A percentile compares a stretch with the other conserved stretches of the same genome.
These are phyloP conservation scores for Jacana jacana DNA, from an alignment of 2,113 vertebrate species.

Conservation along the genomic window DNA sequence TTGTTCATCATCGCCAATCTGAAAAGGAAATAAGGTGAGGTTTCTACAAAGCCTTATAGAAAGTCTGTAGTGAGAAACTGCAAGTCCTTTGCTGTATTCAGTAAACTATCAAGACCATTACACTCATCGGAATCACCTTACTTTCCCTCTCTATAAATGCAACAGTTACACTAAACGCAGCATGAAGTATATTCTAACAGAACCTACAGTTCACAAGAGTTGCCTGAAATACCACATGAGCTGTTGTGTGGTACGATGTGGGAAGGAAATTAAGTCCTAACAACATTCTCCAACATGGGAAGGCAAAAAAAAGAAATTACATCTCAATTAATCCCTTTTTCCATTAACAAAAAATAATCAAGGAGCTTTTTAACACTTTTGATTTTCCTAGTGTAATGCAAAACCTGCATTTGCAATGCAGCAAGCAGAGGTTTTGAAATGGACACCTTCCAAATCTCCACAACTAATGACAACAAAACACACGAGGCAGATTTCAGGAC, in stretches of 20 bases:
- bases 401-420: not conserved
- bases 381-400: not conserved
- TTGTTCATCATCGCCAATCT: constrained; percentile 95
- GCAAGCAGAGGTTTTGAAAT: not conserved
- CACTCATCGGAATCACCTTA: not conserved
- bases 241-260: not conserved
- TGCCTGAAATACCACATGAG: not conserved
- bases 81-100: not conserved
- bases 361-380: not conserved
- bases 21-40: constrained; percentile 69
- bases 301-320: not conserved
- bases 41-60: not conserved
- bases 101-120: not conserved
- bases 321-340: not conserved
- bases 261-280: not conserved
- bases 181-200: not conserved
- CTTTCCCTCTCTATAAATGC: not conserved
- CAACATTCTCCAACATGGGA: fast-evolving
- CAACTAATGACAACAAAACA: not conserved
- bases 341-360: not conserved
- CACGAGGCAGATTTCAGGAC: not conserved
- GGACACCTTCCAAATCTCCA: not conserved
- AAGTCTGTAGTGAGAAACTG: not conserved
- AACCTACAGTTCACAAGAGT: not conserved
- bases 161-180: not conserved